Conservation (phyloP, 2,888 invertebrate genomes). For the Drosophila longiperda region DNA sequence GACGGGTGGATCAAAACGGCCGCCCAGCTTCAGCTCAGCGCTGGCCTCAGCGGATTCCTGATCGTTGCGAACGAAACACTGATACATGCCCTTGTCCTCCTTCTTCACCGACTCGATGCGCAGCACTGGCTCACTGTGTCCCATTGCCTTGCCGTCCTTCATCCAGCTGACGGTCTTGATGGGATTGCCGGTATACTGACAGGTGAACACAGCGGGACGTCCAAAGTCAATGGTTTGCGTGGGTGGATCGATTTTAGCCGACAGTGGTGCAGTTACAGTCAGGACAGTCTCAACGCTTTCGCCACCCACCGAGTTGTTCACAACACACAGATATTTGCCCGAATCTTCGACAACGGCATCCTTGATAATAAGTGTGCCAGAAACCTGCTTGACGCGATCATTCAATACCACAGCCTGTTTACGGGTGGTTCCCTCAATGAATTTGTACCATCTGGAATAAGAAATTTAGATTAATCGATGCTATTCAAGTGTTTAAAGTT, state of each 20-base stretch:
- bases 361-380: conserved; percentile 96
- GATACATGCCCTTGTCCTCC: conserved; percentile 98
- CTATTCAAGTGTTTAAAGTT: neutral
- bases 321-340: conserved; percentile 97
- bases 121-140: conserved; percentile 92
- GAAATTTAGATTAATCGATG: conserved; percentile 20
- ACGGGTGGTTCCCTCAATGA: conserved; percentile 93
- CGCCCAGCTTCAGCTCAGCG: conserved; percentile 96
- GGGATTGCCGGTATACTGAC: conserved; percentile 95
- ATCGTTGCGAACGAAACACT: conserved; percentile 96
- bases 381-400: conserved; percentile 95
- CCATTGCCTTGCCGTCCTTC: conserved; percentile 95
- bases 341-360: conserved; percentile 96
- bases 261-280: conserved; percentile 95
- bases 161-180: conserved; percentile 96
- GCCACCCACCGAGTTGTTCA: conserved; percentile 97
- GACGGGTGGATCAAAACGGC: conserved; percentile 95
- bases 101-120: conserved; percentile 95
- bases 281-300: conserved; percentile 96
- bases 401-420: conserved; percentile 95
- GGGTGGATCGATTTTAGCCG: conserved; percentile 94
- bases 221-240: conserved; percentile 97
- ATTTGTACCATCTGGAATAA: conserved; percentile 96
- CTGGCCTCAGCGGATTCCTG: conserved; percentile 97
- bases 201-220: conserved; percentile 95